Conservation (phyloP, 2,797 vertebrate genomes). For the Intellagama lesueurii region DNA sequence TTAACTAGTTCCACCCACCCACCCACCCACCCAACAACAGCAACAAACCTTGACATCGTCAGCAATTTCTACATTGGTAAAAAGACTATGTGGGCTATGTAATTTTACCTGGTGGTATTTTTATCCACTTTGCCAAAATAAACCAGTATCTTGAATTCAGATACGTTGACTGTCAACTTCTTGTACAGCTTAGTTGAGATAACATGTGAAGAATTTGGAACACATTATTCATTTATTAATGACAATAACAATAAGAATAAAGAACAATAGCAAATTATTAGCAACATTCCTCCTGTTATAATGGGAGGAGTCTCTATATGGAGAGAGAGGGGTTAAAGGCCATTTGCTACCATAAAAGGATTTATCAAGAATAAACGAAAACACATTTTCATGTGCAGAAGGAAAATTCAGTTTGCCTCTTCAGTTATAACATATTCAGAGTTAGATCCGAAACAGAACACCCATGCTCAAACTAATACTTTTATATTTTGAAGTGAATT, state of each 20-base stretch:
- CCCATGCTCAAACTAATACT: neutral
- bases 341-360: conserved; percentile 42
- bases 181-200: neutral
- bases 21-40: conserved; percentile 53
- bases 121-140: conserved; percentile 55
- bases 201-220: conserved; percentile 48
- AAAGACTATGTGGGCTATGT: conserved; percentile 1
- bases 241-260: conserved; percentile 42
- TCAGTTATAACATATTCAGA: conserved; percentile 49
- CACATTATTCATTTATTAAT: conserved; percentile 47
- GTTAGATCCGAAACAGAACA: conserved; percentile 38
- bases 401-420: conserved; percentile 46
- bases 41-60: conserved; percentile 55
- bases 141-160: conserved; percentile 42
- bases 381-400: conserved; percentile 59
- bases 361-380: conserved; percentile 63
- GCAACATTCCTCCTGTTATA: neutral
- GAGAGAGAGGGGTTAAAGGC: neutral
- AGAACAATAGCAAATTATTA: conserved; percentile 1
- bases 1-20: conserved; percentile 14
- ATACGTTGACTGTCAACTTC: conserved; percentile 26
- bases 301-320: neutral
- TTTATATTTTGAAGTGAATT: neutral
- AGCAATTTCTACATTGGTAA: conserved; percentile 53
- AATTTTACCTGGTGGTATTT: conserved; percentile 51